Evolutionary conservation across 1,140 invertebrate species (phyloP).

Genomic region (Brachystomella parvula): DNA sequence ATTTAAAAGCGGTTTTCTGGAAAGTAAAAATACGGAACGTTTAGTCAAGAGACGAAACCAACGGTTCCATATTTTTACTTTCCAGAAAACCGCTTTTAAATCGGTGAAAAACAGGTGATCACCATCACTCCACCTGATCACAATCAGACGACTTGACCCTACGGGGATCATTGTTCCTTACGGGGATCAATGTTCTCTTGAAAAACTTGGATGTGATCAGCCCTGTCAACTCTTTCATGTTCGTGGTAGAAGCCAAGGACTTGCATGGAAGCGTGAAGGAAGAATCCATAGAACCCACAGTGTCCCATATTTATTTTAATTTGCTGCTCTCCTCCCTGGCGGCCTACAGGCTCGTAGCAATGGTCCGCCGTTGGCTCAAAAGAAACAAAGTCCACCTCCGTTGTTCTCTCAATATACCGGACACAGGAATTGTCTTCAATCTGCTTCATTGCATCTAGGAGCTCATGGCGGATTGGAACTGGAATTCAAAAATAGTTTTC

Average conservation of each 20-base stretch:
- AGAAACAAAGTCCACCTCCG: background rate
- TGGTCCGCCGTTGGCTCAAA: background rate
- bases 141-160: no score
- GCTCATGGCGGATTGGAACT: background rate
- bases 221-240: conserved; percentile 11
- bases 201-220: conserved; percentile 1
- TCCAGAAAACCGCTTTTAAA: no score
- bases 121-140: no score
- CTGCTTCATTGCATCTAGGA: background rate
- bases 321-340: background rate
- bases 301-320: background rate
- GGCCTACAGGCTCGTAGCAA: conserved; percentile 1
- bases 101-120: no score
- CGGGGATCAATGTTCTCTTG: conserved; percentile 3
- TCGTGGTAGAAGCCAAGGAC: conserved; percentile 11
- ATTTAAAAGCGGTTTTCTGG: no score
- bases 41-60: no score
- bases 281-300: conserved; percentile 3
- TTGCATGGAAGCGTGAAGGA: conserved; percentile 6
- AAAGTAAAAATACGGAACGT: no score
- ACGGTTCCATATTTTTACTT: no score
- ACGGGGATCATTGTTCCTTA: conserved; percentile 3
- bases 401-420: background rate
- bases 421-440: conserved; percentile 8
- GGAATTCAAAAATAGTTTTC: background rate